These are phyloP conservation scores for Empis livida DNA, from an alignment of 2,888 invertebrate species.

Conservation along the genomic window DNA sequence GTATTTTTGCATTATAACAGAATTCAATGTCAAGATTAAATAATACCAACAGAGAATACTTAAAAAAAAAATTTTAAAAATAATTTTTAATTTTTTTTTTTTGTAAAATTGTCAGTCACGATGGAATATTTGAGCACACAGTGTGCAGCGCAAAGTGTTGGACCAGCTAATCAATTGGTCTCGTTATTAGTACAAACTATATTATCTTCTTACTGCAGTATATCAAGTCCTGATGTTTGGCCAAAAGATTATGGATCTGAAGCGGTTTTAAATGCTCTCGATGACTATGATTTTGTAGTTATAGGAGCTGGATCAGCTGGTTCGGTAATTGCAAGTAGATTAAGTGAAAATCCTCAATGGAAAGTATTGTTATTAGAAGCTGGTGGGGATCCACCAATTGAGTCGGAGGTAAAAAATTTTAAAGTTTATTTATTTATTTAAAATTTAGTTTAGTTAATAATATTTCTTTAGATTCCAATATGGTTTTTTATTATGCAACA, in stretches of 20 bases:
- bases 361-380: slow-evolving; percentile 18
- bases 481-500: slow-evolving; percentile 18
- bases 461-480: slow-evolving; percentile 20
- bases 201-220: slow-evolving; percentile 41
- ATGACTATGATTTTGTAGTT: slow-evolving; percentile 10
- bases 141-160: slow-evolving; percentile 21
- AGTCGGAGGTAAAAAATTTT: slow-evolving; percentile 14
- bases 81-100: too few relatives aligned
- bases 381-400: slow-evolving; percentile 20
- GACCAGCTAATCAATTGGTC: slow-evolving; percentile 33
- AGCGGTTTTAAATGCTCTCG: slow-evolving; percentile 20
- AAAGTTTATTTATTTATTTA: slow-evolving; percentile 1
- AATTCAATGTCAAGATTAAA: too few relatives aligned
- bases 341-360: slow-evolving; percentile 21
- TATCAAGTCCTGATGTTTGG: slow-evolving; percentile 38
- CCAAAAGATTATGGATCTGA: slow-evolving; percentile 34
- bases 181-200: slow-evolving; percentile 41
- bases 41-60: too few relatives aligned
- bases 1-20: too few relatives aligned
- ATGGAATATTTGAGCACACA: slow-evolving; percentile 20
- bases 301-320: slow-evolving; percentile 13
- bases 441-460: not conserved
- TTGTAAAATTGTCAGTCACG: too few relatives aligned
- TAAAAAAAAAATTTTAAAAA: too few relatives aligned
- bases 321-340: slow-evolving; percentile 17